Evolutionary conservation across 2,797 vertebrate genomes (phyloP).

Genomic region (Sebastes baramenuke): DNA sequence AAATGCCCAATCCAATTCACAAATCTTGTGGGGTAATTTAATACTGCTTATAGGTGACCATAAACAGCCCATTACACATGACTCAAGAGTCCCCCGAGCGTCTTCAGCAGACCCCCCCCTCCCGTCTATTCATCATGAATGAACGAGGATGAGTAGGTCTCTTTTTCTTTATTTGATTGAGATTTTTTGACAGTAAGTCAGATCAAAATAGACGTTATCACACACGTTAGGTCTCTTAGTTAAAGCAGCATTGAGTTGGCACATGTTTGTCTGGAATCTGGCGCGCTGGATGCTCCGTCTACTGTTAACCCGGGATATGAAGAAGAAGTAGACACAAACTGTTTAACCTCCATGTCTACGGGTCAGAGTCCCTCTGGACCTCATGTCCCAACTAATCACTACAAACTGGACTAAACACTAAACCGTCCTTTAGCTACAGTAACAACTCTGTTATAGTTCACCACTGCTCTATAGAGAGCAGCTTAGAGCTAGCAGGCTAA

Average conservation of each 20-base stretch:
- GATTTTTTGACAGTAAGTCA: too few relatives aligned
- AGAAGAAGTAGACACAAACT: not conserved
- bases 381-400: not conserved
- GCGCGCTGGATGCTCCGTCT: not conserved
- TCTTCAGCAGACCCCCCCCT: not conserved
- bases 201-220: too few relatives aligned
- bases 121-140: not conserved
- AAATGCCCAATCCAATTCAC: not conserved
- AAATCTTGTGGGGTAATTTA: not conserved
- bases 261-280: not conserved
- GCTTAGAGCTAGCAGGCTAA: not conserved
- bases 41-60: not conserved
- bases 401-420: too few relatives aligned
- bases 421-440: too few relatives aligned
- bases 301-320: not conserved
- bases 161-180: too few relatives aligned
- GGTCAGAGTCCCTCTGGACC: not conserved
- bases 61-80: not conserved
- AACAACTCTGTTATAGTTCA: not conserved
- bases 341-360: not conserved
- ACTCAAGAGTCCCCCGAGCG: not conserved
- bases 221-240: too few relatives aligned
- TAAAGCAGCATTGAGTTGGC: not conserved
- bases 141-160: too few relatives aligned
- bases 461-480: not conserved